Evolutionary conservation across 2,113 vertebrate species (phyloP), one percentile per base, ranked within the genome.

Genomic region (Sander lucioperca): DNA sequence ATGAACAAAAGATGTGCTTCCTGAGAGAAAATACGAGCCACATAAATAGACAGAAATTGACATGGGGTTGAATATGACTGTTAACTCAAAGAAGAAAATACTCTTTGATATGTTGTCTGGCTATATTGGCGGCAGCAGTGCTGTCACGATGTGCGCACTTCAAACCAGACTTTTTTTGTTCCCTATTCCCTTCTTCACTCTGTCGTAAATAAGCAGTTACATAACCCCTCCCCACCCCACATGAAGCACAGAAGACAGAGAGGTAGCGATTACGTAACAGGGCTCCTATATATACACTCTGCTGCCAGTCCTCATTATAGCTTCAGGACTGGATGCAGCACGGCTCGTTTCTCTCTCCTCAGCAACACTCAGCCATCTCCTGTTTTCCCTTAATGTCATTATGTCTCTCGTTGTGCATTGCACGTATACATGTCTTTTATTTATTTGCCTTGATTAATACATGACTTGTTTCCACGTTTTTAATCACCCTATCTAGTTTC

Each of bases 131-230:
- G 51, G 75, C 61, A 27, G 62, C 56, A 15, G 7, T 0, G 5
- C 43, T 21, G 39, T 67, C 39, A 59, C 12, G 21, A 73, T 16
- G 57, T 75, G 58, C 58, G 51, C 6, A 7, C 68, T 47, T 51
- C 47, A 47, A 48, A 80, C 51, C 69, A 82, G 79, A 82, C 39
- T 88, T 74, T 77, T 78, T 86, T 70, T 77, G 78, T 79, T 80
- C 68, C 53, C 70, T 39, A 33, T 79, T 67, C 66, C 74, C 57
- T 70, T 85, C 70, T 77, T 66, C 79, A 39, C 59, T 87, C 74
- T 27, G 57, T 77, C 12, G 58, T 85, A 87, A 91, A 87, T 90
- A 91, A 88, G 74, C 73, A 18, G 89, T 94, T 95, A 90, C 27
- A 25, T 82, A 95, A 95, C 23, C 50, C 43, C 70, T 72, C 77